A percentile compares a stretch with the other conserved stretches of the same genome.
phyloP scores from a whole-genome alignment of 1,140 invertebrate genomes.

The Drosophila sulfurigaster region DNA sequence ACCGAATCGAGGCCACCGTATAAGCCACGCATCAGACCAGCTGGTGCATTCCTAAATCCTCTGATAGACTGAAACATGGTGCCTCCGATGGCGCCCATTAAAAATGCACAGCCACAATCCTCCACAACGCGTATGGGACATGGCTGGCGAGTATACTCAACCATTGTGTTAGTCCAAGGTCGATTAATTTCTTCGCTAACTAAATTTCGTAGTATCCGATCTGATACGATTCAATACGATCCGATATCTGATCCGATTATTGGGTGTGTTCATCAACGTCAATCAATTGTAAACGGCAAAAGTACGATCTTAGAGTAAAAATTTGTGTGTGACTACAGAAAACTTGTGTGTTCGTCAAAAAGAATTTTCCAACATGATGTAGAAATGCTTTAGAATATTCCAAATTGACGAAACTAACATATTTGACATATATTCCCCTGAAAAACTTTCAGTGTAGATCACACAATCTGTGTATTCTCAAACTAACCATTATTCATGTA shows the following conservation, averaged over 20 bases:
- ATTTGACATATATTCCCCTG: background rate
- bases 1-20: slow-evolving; percentile 65
- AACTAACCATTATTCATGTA: too few relatives aligned
- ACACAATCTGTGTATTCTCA: too few relatives aligned
- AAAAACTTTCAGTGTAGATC: background rate
- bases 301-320: slow-evolving; percentile 15
- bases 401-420: background rate
- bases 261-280: background rate
- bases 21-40: slow-evolving; percentile 54
- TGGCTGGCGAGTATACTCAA: slow-evolving; percentile 72
- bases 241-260: background rate
- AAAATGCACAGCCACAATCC: slow-evolving; percentile 71
- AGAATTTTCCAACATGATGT: slow-evolving; percentile 33
- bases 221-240: too few relatives aligned
- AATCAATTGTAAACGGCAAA: slow-evolving; percentile 15
- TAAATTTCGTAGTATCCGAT: slow-evolving; percentile 28
- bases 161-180: slow-evolving; percentile 21
- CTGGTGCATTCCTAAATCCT: slow-evolving; percentile 65
- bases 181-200: slow-evolving; percentile 22
- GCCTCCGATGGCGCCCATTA: slow-evolving; percentile 70
- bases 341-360: slow-evolving; percentile 35
- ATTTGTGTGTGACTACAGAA: slow-evolving; percentile 29
- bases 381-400: background rate
- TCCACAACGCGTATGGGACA: slow-evolving; percentile 72
- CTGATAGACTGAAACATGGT: slow-evolving; percentile 61